Evolutionary conservation across 2,888 invertebrate genomes (phyloP).

Genomic region (Platycheirus rosarum): DNA sequence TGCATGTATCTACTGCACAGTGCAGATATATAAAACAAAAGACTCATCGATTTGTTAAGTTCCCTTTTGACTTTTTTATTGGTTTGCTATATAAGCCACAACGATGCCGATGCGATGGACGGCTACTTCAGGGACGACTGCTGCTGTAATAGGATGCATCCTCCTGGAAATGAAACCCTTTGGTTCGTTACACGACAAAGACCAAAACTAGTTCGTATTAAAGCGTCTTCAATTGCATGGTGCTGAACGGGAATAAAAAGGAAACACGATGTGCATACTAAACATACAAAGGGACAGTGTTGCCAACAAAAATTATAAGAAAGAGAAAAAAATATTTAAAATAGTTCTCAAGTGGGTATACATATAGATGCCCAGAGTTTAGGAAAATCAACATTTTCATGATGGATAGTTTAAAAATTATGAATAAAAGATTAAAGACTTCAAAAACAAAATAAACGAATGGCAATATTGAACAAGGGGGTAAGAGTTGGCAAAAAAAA

Average conservation of each 20-base stretch:
- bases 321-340: neutral
- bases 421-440: neutral
- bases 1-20: conserved; percentile 17
- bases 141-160: conserved; percentile 65
- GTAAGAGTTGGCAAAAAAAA: conserved; percentile 8
- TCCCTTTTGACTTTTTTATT: conserved; percentile 40
- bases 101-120: conserved; percentile 11
- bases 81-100: conserved; percentile 7
- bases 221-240: conserved; percentile 45
- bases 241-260: conserved; percentile 43
- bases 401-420: no score
- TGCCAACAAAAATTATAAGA: neutral
- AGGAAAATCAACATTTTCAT: neutral
- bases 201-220: conserved; percentile 64
- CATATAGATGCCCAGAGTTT: no score
- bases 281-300: conserved; percentile 3
- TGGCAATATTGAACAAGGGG: neutral
- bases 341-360: no score
- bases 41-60: conserved; percentile 72
- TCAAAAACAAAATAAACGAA: neutral
- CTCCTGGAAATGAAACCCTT: conserved; percentile 48
- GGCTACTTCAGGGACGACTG: conserved; percentile 19
- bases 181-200: conserved; percentile 40
- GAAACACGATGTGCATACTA: conserved; percentile 23
- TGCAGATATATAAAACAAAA: conserved; percentile 56